Evolutionary conservation across 1,140 invertebrate genomes (phyloP).

Genomic region (Elymnias hypermnestra): DNA sequence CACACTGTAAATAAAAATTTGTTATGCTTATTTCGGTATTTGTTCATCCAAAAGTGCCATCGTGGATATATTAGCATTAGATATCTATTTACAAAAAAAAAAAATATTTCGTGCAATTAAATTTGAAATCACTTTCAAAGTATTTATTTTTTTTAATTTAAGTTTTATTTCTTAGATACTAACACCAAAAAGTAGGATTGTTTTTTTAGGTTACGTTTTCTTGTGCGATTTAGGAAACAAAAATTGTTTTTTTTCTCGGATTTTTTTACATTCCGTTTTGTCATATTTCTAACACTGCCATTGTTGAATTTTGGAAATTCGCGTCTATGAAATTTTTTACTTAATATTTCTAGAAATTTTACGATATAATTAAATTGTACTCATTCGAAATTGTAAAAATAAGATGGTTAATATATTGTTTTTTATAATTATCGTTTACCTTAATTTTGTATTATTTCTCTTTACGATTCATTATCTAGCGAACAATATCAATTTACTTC

Average conservation of each 20-base stretch:
- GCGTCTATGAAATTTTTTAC: too few relatives aligned
- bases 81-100: slow-evolving; percentile 32
- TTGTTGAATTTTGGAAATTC: too few relatives aligned
- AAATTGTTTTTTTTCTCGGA: slow-evolving; percentile 30
- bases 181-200: slow-evolving; percentile 70
- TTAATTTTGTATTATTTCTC: too few relatives aligned
- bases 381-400: too few relatives aligned
- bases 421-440: too few relatives aligned
- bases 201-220: slow-evolving; percentile 46
- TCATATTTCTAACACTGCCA: slow-evolving; percentile 8
- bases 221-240: slow-evolving; percentile 14
- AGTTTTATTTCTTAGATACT: slow-evolving; percentile 60
- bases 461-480: too few relatives aligned
- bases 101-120: slow-evolving; percentile 52
- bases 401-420: too few relatives aligned
- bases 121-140: slow-evolving; percentile 44
- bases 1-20: slow-evolving; percentile 46
- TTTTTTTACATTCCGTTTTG: slow-evolving; percentile 24
- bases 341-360: too few relatives aligned
- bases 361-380: too few relatives aligned
- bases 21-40: slow-evolving; percentile 51
- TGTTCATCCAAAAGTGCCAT: slow-evolving; percentile 66
- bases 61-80: slow-evolving; percentile 31
- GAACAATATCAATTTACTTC: too few relatives aligned
- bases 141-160: slow-evolving; percentile 63